Percentiles rank a stretch among this genome's conserved stretches.
Conservation (phyloP, 2,113 vertebrate genomes). For the Morone chrysops region DNA sequence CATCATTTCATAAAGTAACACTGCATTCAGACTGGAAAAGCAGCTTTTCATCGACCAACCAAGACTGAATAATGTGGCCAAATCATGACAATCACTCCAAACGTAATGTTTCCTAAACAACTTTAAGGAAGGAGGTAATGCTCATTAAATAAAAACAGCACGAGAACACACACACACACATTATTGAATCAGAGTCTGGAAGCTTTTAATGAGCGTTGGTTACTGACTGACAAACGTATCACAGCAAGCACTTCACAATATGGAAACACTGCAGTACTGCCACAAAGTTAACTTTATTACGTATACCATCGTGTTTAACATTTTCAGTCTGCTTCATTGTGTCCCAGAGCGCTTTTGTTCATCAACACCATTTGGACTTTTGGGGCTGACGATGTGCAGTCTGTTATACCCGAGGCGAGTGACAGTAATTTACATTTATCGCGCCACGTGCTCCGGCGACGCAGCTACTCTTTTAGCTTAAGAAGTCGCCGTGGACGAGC, state of each 20-base stretch:
- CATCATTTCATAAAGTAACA: not conserved
- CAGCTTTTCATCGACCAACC: not conserved
- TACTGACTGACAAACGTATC: not conserved
- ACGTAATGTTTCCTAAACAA: not conserved
- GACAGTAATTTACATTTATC: slow-evolving; percentile 24
- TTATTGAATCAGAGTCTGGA: not conserved
- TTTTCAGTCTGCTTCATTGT: not conserved
- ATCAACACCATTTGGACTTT: slow-evolving; percentile 33
- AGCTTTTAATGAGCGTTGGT: not conserved
- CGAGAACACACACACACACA: too few species aligned
- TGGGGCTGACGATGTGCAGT: not conserved
- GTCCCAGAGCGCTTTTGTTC: slow-evolving; percentile 13
- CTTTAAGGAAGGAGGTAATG: not conserved
- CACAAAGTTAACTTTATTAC: not conserved
- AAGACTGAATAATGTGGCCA: not conserved
- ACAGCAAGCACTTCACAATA: too few species aligned
- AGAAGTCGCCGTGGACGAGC: not conserved
- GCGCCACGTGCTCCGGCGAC: not conserved
- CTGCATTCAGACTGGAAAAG: not conserved
- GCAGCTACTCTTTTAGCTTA: not conserved
- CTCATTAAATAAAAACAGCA: not conserved
- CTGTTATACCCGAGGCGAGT: not conserved
- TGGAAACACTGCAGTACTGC: too few species aligned
- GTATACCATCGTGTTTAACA: not conserved
- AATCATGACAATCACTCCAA: not conserved